Evolutionary conservation across 2,888 invertebrate species (phyloP).

Genomic region (Tolmerus cingulatus): DNA sequence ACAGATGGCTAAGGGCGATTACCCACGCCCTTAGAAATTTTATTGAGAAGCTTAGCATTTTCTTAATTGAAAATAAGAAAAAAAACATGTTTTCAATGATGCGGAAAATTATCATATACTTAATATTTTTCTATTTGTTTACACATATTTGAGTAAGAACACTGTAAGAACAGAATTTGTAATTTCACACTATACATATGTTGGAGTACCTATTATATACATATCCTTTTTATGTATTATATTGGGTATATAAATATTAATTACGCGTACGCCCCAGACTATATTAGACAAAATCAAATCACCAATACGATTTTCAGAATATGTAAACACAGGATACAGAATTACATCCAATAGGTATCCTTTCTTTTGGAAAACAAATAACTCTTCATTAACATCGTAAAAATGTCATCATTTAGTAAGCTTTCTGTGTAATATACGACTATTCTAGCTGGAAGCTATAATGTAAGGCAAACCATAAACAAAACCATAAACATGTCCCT

Average conservation of each 20-base stretch:
- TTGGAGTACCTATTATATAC: too few species aligned
- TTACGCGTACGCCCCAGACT: too few species aligned
- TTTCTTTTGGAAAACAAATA: background rate
- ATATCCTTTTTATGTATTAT: too few species aligned
- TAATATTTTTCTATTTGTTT: background rate
- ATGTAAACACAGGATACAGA: background rate
- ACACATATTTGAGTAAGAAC: too few species aligned
- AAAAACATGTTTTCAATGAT: background rate
- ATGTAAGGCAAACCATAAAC: constrained; percentile 46
- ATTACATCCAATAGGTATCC: background rate
- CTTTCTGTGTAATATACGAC: constrained; percentile 13
- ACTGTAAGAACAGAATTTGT: too few species aligned
- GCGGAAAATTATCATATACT: background rate
- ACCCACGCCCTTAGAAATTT: background rate
- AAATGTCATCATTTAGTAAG: constrained; percentile 32
- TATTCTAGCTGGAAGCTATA: constrained; percentile 22
- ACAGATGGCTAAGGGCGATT: background rate
- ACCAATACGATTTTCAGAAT: background rate
- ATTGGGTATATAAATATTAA: too few species aligned
- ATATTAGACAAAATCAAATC: background rate
- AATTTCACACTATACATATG: too few species aligned
- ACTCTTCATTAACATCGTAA: constrained; percentile 12
- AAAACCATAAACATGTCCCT: constrained; percentile 46
- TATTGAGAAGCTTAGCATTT: background rate
- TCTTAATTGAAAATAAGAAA: background rate